Base-by-base conservation (phyloP, 2,797 vertebrate species). In the Muraenolepis orangiensis region DNA sequence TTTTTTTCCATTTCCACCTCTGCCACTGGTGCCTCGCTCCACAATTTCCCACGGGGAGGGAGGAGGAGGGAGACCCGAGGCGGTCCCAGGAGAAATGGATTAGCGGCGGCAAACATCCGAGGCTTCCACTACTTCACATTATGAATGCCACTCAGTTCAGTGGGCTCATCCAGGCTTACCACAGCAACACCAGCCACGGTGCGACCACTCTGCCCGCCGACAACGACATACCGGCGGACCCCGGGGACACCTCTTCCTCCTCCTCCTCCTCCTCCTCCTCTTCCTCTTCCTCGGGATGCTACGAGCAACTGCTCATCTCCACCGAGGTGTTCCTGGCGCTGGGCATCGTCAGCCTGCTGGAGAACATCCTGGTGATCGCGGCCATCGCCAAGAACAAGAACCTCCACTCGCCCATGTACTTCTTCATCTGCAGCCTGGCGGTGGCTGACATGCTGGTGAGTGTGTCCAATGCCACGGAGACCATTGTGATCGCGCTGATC, bases 361-460 rank as follows among this genome's bases (percentile, higher is more conserved):
- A 98, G 92, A 98, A 98, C 1, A 89, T 98, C 72, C 88, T 98
- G 84, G 97, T 98, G 18, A 95, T 98, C 0, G 92, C 93, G 1
- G 96, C 97, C 0, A 96, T 98, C 14, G 87, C 94, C 78, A 97
- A 97, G 87, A 98, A 98, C 93, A 96, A 95, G 93, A 98, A 98
- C 79, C 94, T 98, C 30, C 97, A 98, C 76, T 98, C 97, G 0
- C 97, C 97, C 11, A 98, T 98, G 97, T 98, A 98, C 88, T 96
- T 98, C 31, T 98, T 98, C 91, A 97, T 98, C 90, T 98, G 97
- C 66, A 98, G 96, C 91, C 90, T 98, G 69, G 97, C 96, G 0
- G 95, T 97, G 38, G 97, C 97, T 0, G 97, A 98, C 81, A 96
- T 98, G 96, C 87, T 98, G 42, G 96, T 98, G 75, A 98, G 97